A percentile compares a stretch with the other conserved stretches of the same genome.
Conservation (phyloP, 2,888 invertebrate species). For the Caenorhabditis plicata region DNA sequence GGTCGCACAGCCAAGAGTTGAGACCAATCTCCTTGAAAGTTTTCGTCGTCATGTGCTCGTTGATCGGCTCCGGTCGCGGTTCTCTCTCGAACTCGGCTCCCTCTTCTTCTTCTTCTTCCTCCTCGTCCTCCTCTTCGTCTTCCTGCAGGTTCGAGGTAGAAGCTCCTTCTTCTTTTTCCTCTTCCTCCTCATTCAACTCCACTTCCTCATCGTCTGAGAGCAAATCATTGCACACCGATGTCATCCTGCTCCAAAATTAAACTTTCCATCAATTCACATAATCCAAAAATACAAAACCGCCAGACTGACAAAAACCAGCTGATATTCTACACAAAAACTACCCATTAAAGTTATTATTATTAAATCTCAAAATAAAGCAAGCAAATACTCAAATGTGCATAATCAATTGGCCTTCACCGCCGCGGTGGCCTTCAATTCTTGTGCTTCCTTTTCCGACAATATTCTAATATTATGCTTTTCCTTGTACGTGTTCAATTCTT, state of each 20-base stretch:
- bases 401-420: no score
- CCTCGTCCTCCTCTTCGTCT: conserved; percentile 10
- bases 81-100: conserved; percentile 15
- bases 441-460: conserved; percentile 48
- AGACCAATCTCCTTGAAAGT: conserved; percentile 53
- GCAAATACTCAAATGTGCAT: not conserved
- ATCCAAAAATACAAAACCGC: no score
- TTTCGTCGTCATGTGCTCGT: conserved; percentile 19
- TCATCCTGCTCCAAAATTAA: conserved; percentile 18
- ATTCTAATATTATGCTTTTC: conserved; percentile 54
- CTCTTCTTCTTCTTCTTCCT: conserved; percentile 20
- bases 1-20: conserved; percentile 52
- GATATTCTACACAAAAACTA: not conserved
- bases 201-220: conserved; percentile 32
- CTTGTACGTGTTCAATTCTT: conserved; percentile 54
- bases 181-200: conserved; percentile 9
- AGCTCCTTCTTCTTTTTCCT: conserved; percentile 4
- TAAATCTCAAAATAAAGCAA: not conserved
- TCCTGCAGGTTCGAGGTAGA: not conserved
- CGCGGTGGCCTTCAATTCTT: no score
- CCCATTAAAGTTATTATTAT: not conserved
- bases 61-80: conserved; percentile 12
- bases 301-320: conserved; percentile 3
- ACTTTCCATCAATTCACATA: no score
- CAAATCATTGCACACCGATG: conserved; percentile 31